Percentiles rank a stretch among this genome's conserved stretches.
phyloP scores from a whole-genome alignment of 2,888 invertebrate genomes.

The Papilio protenor region DNA sequence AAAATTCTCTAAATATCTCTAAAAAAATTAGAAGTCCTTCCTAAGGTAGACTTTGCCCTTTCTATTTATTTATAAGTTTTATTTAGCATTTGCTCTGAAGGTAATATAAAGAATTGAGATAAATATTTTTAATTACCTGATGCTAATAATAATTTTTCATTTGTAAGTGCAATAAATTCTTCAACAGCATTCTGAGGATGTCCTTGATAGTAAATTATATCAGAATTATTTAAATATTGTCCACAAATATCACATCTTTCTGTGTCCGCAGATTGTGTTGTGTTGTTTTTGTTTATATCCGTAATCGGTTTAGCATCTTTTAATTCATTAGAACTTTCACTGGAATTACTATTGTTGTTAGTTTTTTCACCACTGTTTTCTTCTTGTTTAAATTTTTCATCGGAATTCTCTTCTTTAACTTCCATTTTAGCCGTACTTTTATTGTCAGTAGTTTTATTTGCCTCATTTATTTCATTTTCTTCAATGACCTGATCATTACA shows the following conservation, averaged over 20 bases:
- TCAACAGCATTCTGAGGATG: constrained; percentile 91
- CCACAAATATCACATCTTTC: constrained; percentile 77
- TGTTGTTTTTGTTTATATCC: constrained; percentile 43
- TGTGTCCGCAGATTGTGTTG: constrained; percentile 50
- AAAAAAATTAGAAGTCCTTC: constrained; percentile 8
- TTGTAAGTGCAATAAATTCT: constrained; percentile 89
- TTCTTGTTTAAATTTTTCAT: constrained; percentile 37
- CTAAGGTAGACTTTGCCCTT: no score
- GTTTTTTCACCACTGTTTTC: constrained; percentile 25
- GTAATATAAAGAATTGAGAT: background rate
- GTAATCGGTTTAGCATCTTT: constrained; percentile 25
- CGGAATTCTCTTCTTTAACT: constrained; percentile 21
- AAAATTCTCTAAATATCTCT: no score
- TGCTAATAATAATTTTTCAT: constrained; percentile 89
- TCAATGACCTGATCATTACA: constrained; percentile 18
- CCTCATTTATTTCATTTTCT: constrained; percentile 25
- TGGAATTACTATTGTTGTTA: constrained; percentile 27
- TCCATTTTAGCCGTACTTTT: constrained; percentile 38
- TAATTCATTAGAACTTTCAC: constrained; percentile 39
- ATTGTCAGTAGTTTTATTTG: constrained; percentile 36
- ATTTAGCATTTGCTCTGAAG: no score
- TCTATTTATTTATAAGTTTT: no score
- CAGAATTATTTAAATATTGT: constrained; percentile 78
- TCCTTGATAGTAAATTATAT: constrained; percentile 87
- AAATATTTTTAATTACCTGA: constrained; percentile 79